These are phyloP conservation scores for Melieria omissa DNA, from an alignment of 2,888 invertebrate species.

Conservation along the genomic window DNA sequence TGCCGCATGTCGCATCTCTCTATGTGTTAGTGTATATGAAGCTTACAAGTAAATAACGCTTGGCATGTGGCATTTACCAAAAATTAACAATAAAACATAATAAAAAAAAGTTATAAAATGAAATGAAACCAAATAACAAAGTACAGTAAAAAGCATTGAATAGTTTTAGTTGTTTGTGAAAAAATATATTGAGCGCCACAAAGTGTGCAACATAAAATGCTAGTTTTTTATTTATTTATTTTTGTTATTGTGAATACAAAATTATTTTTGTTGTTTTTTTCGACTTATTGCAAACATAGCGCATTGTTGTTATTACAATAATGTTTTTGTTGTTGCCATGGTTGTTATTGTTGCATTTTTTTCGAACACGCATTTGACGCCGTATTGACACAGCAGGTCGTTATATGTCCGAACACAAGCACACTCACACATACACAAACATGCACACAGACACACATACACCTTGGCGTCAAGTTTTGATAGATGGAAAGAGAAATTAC, in stretches of 20 bases:
- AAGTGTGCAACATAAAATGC: conserved; percentile 31
- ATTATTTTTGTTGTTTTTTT: neutral
- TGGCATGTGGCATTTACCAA: neutral
- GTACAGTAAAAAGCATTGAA: neutral
- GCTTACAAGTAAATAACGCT: too few species aligned
- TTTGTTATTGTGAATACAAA: neutral
- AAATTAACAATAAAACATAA: neutral
- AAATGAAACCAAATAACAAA: neutral
- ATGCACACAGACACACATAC: too few species aligned
- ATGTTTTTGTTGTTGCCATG: neutral
- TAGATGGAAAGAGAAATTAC: too few species aligned
- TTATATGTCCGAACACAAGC: too few species aligned
- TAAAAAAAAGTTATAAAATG: neutral
- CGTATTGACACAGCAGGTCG: too few species aligned
- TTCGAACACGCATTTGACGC: too few species aligned
- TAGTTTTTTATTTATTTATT: too few species aligned
- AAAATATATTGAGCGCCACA: conserved; percentile 44
- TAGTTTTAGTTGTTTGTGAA: conserved; percentile 30
- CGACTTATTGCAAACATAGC: neutral
- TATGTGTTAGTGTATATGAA: too few species aligned
- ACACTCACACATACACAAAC: too few species aligned
- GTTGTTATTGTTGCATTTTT: neutral
- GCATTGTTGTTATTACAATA: neutral
- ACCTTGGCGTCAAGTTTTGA: too few species aligned
- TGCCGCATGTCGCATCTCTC: too few species aligned